phyloP scores from a whole-genome alignment of 2,888 invertebrate genomes.

The Plusia festucae region DNA sequence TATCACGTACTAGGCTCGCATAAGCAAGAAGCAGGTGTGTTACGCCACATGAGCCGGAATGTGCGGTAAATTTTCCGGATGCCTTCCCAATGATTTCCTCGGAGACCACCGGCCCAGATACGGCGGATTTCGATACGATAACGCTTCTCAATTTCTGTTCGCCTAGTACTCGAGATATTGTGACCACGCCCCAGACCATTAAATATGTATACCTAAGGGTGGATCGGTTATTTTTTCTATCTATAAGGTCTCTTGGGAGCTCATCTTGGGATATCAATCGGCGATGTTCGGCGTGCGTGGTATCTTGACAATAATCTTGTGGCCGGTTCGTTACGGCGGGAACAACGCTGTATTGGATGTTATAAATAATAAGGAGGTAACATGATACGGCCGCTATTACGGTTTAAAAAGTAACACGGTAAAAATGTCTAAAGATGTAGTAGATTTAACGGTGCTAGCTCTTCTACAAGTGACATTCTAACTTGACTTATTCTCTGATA shows the following conservation, averaged over 20 bases:
- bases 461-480: too few species aligned
- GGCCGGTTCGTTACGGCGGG: constrained; percentile 57
- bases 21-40: constrained; percentile 85
- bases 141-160: constrained; percentile 86
- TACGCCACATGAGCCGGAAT: constrained; percentile 84
- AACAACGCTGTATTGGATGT: constrained; percentile 57
- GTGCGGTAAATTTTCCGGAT: constrained; percentile 91
- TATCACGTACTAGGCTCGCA: constrained; percentile 82
- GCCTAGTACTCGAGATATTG: constrained; percentile 79
- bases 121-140: constrained; percentile 89
- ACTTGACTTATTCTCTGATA: too few species aligned
- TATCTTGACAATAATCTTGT: constrained; percentile 80
- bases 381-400: constrained; percentile 10
- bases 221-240: constrained; percentile 62
- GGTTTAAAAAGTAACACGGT: constrained; percentile 20
- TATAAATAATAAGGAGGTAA: constrained; percentile 54
- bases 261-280: constrained; percentile 83
- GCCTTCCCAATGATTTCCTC: constrained; percentile 94
- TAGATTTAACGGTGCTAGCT: neutral
- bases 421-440: neutral
- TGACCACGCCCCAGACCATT: constrained; percentile 81
- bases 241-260: constrained; percentile 73
- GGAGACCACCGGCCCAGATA: constrained; percentile 90
- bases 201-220: constrained; percentile 78
- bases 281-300: constrained; percentile 71